Evolutionary conservation across 1,140 invertebrate species (phyloP).

Genomic region (Calycopis cecrops): DNA sequence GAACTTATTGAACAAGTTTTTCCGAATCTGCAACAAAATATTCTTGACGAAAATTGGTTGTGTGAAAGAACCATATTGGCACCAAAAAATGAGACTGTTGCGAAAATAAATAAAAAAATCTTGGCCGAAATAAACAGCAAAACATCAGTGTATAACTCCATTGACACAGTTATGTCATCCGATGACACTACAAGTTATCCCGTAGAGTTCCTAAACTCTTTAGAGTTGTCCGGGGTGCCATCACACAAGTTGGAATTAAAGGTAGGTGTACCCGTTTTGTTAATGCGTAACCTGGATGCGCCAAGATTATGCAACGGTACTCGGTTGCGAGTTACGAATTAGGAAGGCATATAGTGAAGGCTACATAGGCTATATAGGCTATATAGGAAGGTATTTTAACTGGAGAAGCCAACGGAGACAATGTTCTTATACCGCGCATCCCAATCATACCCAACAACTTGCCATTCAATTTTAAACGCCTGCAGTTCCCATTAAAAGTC

Average conservation of each 20-base stretch:
- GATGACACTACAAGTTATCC: conserved; percentile 30
- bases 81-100: conserved; percentile 37
- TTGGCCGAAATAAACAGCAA: conserved; percentile 29
- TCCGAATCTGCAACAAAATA: conserved; percentile 34
- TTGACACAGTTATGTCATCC: conserved; percentile 30
- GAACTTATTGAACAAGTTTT: conserved; percentile 31
- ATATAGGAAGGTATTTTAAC: too few relatives aligned
- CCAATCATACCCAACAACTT: too few relatives aligned
- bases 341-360: conserved; percentile 29
- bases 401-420: conserved; percentile 45
- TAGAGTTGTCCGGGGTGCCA: conserved; percentile 31
- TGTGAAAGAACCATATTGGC: conserved; percentile 39
- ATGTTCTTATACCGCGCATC: too few relatives aligned
- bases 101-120: conserved; percentile 36
- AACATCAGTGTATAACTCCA: conserved; percentile 28
- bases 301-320: conserved; percentile 38
- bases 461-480: too few relatives aligned
- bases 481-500: too few relatives aligned
- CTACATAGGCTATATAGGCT: too few relatives aligned
- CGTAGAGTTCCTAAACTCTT: conserved; percentile 36
- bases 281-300: conserved; percentile 36
- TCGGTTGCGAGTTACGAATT: conserved; percentile 29
- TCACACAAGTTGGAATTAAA: conserved; percentile 35
- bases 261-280: conserved; percentile 29
- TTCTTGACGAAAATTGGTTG: conserved; percentile 31